Evolutionary conservation across 2,797 vertebrate species (phyloP), one percentile per base, ranked within the genome.

Genomic region (Pelodytes ibericus): DNA sequence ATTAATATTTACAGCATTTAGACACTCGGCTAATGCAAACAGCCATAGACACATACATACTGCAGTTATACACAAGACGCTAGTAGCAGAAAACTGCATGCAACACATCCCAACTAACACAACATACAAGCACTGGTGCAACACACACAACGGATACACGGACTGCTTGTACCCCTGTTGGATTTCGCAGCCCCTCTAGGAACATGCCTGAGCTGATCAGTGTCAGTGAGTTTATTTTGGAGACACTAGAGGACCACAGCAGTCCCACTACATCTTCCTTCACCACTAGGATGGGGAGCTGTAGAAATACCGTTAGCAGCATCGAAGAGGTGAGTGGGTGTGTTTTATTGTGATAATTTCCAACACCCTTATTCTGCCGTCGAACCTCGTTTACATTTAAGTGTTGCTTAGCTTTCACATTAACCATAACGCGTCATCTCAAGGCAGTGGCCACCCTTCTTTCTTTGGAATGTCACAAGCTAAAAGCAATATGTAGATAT

Each of bases 201-300:
- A 71, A 33, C 75, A 86, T 88, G 89, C 86, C 83, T 8, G 85
- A 88, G 83, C 84, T 86, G 51, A 87, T 90, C 66, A 87, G 84
- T 0, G 89, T 88, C 60, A 31, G 83, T 0, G 83, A 91, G 68
- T 92, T 92, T 72, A 74, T 92, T 69, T 81, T 82, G 73, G 86
- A 86, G 82, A 85, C 75, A 0, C 84, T 84, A 83, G 87, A 92
- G 72, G 89, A 91, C 84, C 89, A 90, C 84, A 88, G 84, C 82
- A 91, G 87, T 0, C 88, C 88, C 29, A 90, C 86, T 70, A 90
- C 86, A 69, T 90, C 89, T 71, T 82, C 86, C 53, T 89, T 90
- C 3, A 36, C 73, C 81, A 86, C 80, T 24, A 83, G 81, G 57
- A 75, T 84, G 83, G 79, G 79, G 72, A 71, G 68, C 79, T 88